These are phyloP conservation scores for Ptyas mucosa DNA, from an alignment of 2,113 vertebrate species.

Conservation along the genomic window DNA sequence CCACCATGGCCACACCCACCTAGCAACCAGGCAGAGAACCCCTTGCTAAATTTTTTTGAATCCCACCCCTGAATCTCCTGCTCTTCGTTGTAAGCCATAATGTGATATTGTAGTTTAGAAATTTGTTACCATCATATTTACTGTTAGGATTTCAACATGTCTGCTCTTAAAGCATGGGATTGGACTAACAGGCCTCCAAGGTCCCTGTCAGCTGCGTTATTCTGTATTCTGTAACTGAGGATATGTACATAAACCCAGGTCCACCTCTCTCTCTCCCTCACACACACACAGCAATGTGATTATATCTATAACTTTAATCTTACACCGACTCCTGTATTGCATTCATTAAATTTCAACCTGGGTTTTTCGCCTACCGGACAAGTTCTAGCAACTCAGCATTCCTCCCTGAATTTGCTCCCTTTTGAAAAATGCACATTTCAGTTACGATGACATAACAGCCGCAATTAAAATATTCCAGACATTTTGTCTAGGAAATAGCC, in stretches of 20 bases:
- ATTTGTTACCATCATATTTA: background rate
- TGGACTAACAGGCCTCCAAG: background rate
- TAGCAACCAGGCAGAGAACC: too few species aligned
- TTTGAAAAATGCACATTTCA: background rate
- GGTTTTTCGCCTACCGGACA: background rate
- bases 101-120: background rate
- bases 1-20: too few species aligned
- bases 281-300: background rate
- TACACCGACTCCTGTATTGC: background rate
- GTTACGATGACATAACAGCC: background rate
- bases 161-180: background rate
- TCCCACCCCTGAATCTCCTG: background rate
- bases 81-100: background rate
- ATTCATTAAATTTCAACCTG: background rate
- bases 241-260: background rate
- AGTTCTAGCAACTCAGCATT: background rate
- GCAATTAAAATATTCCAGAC: conserved; percentile 5
- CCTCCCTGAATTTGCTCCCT: background rate
- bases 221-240: background rate
- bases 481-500: conserved; percentile 5
- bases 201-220: background rate
- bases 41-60: too few species aligned
- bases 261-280: background rate
- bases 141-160: background rate
- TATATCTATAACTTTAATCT: background rate